Evolutionary conservation across 2,113 vertebrate genomes (phyloP).

Genomic region (human (Homo sapiens)): DNA sequence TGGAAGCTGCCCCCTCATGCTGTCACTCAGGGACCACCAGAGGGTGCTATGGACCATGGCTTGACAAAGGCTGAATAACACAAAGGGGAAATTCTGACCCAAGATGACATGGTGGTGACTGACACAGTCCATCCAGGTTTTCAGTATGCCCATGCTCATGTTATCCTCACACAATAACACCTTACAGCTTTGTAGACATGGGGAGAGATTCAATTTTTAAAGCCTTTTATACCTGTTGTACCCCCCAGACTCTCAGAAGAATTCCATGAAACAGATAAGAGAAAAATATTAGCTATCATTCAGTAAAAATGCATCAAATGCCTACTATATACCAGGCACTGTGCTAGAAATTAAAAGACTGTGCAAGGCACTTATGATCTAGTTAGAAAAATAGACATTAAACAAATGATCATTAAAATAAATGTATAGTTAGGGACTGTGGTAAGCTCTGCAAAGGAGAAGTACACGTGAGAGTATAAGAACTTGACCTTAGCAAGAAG

Average conservation of each 20-base stretch:
- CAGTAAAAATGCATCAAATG: not conserved
- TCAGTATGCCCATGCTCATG: not conserved
- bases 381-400: not conserved
- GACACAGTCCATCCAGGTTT: not conserved
- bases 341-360: not conserved
- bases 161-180: too few relatives aligned
- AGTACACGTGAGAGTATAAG: not conserved
- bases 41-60: not conserved
- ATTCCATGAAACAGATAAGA: not conserved
- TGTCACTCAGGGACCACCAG: not conserved
- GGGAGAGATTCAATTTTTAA: not conserved
- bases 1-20: not conserved
- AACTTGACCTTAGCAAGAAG: not conserved
- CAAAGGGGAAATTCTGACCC: not conserved
- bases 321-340: too few relatives aligned
- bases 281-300: not conserved
- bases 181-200: not conserved
- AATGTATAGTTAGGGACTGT: not conserved
- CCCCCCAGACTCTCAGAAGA: not conserved
- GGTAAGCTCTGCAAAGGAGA: not conserved
- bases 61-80: not conserved
- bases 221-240: not conserved
- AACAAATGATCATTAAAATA: not conserved
- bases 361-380: not conserved
- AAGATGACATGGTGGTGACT: not conserved